phyloP scores from a whole-genome alignment of 1,140 invertebrate species.

The Melipona quadrifasciata region DNA sequence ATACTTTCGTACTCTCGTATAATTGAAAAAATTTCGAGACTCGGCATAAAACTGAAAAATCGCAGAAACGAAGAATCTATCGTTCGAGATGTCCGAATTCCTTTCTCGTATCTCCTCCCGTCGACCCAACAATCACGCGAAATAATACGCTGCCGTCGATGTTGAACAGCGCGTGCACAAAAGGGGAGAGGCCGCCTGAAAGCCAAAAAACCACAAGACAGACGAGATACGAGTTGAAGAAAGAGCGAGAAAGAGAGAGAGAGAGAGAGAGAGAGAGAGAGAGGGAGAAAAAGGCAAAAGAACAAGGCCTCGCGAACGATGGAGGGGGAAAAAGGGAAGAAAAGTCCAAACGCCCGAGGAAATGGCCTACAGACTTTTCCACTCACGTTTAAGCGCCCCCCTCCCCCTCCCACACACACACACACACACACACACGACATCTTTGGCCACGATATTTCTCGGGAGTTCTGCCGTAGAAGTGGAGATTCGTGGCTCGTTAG shows the following conservation, averaged over 20 bases:
- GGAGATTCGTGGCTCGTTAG: constrained; percentile 61
- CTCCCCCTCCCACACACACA: not conserved
- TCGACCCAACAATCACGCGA: no score
- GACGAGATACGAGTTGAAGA: no score
- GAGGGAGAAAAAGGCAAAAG: not conserved
- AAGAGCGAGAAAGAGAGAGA: not conserved
- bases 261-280: not conserved
- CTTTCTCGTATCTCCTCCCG: no score
- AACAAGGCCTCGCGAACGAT: not conserved
- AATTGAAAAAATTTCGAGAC: no score
- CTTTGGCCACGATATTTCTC: constrained; percentile 36
- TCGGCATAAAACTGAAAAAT: no score
- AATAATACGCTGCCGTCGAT: no score
- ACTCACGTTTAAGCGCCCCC: constrained; percentile 52
- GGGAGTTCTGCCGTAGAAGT: constrained; percentile 43
- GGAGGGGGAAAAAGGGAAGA: not conserved
- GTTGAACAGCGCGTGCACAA: no score
- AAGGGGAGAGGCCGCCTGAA: no score
- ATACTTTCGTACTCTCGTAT: no score
- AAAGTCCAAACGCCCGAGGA: constrained; percentile 31
- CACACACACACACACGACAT: not conserved
- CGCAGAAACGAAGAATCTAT: no score
- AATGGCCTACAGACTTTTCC: constrained; percentile 64
- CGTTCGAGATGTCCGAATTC: no score
- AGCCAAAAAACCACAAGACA: no score